Evolutionary conservation across 2,888 invertebrate species (phyloP).

Genomic region (Tetragnatha montana): DNA sequence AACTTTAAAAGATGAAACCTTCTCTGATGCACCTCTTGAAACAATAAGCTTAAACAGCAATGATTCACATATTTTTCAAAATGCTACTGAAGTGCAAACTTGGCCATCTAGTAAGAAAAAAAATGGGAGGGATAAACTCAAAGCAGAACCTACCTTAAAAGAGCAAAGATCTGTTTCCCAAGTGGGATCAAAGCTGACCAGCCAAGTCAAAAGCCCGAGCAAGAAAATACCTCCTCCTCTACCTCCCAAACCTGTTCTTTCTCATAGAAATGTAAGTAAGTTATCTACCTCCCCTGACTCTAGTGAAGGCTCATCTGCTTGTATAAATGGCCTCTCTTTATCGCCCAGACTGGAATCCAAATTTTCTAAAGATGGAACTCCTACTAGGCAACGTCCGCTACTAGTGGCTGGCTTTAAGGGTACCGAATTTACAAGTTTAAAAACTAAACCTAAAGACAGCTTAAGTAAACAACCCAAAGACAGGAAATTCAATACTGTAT

Average conservation of each 20-base stretch:
- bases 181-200: slow-evolving; percentile 5
- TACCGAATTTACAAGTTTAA: slow-evolving; percentile 54
- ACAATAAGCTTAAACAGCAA: slow-evolving; percentile 46
- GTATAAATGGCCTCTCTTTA: slow-evolving; percentile 62
- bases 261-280: slow-evolving; percentile 21
- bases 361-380: slow-evolving; percentile 44
- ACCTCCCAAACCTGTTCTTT: slow-evolving; percentile 55
- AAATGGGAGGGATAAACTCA: slow-evolving; percentile 9
- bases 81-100: slow-evolving; percentile 22
- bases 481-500: slow-evolving; percentile 56
- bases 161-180: neutral
- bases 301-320: slow-evolving; percentile 24
- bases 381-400: slow-evolving; percentile 51
- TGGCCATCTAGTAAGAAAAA: slow-evolving; percentile 44
- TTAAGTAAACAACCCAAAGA: slow-evolving; percentile 43
- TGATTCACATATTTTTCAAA: slow-evolving; percentile 38
- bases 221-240: slow-evolving; percentile 65
- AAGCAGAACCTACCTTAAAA: neutral
- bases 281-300: neutral
- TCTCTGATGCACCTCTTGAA: slow-evolving; percentile 50
- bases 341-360: slow-evolving; percentile 61
- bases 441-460: slow-evolving; percentile 42
- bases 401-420: slow-evolving; percentile 61
- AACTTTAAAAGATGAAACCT: slow-evolving; percentile 62
- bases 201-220: slow-evolving; percentile 2